Evolutionary conservation across 2,888 invertebrate genomes (phyloP).

Genomic region (Limenitis camilla): DNA sequence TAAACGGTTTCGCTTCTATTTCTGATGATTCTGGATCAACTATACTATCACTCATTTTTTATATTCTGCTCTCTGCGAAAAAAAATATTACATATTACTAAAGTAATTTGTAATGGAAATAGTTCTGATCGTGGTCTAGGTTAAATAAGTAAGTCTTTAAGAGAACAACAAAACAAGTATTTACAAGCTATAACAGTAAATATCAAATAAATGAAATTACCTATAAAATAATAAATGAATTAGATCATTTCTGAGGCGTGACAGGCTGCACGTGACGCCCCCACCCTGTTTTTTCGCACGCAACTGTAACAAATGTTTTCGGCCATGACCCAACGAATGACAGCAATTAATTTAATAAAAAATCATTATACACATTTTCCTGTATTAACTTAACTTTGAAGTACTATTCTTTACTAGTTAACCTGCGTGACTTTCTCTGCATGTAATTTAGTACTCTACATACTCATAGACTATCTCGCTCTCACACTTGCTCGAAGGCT

Average conservation of each 20-base stretch:
- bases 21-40: slow-evolving; percentile 28
- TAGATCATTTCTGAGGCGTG: slow-evolving; percentile 29
- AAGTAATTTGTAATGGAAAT: no score
- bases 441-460: no score
- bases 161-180: neutral
- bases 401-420: neutral
- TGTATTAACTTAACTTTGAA: neutral
- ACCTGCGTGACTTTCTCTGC: no score
- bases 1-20: slow-evolving; percentile 34
- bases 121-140: no score
- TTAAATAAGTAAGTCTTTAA: no score
- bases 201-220: slow-evolving; percentile 6
- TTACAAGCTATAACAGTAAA: neutral
- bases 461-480: no score
- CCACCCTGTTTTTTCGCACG: slow-evolving; percentile 37
- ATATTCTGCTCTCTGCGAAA: neutral
- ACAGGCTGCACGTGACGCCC: slow-evolving; percentile 35
- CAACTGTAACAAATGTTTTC: slow-evolving; percentile 26
- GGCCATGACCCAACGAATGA: slow-evolving; percentile 37
- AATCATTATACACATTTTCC: neutral
- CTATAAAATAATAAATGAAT: slow-evolving; percentile 14
- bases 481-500: no score
- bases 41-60: slow-evolving; percentile 31
- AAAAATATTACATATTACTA: neutral
- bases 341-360: slow-evolving; percentile 12